Percentiles rank a stretch among this genome's conserved stretches.
Evolutionary conservation across 2,797 vertebrate genomes (phyloP).

Genomic region (Erpetoichthys calabaricus): DNA sequence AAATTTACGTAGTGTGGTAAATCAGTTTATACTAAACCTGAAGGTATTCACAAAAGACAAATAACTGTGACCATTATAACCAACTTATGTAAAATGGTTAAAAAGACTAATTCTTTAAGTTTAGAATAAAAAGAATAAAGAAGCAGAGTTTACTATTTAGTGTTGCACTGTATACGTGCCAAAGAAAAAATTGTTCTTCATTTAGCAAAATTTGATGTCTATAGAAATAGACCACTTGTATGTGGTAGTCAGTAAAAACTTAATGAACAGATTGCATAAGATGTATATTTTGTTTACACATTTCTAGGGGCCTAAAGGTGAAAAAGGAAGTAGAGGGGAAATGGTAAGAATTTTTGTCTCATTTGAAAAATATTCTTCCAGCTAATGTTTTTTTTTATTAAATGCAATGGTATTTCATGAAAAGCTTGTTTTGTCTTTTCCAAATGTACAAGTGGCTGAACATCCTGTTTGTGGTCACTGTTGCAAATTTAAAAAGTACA

Average conservation of each 20-base stretch:
- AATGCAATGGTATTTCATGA: no score
- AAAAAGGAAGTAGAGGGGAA: slow-evolving; percentile 75
- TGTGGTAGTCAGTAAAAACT: slow-evolving; percentile 10
- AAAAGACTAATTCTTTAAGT: no score
- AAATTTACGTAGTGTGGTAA: no score
- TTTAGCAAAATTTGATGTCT: slow-evolving; percentile 20
- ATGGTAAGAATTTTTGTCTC: slow-evolving; percentile 60
- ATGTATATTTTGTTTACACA: slow-evolving; percentile 5
- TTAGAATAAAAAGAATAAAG: no score
- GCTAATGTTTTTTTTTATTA: no score
- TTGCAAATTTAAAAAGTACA: no score
- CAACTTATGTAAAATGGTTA: background rate
- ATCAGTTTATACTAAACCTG: no score
- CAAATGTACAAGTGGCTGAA: no score
- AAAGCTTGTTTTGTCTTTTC: no score
- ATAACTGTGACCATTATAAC: background rate
- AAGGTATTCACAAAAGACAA: no score
- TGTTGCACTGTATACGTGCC: slow-evolving; percentile 10
- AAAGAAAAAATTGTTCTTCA: slow-evolving; percentile 13
- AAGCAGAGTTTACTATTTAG: background rate
- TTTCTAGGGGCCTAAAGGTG: slow-evolving; percentile 67
- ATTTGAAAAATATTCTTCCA: background rate
- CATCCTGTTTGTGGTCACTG: no score
- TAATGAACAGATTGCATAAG: slow-evolving; percentile 13
- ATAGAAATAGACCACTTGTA: slow-evolving; percentile 18